phyloP scores from a whole-genome alignment of 2,888 invertebrate genomes.

The Agrotis puta region DNA sequence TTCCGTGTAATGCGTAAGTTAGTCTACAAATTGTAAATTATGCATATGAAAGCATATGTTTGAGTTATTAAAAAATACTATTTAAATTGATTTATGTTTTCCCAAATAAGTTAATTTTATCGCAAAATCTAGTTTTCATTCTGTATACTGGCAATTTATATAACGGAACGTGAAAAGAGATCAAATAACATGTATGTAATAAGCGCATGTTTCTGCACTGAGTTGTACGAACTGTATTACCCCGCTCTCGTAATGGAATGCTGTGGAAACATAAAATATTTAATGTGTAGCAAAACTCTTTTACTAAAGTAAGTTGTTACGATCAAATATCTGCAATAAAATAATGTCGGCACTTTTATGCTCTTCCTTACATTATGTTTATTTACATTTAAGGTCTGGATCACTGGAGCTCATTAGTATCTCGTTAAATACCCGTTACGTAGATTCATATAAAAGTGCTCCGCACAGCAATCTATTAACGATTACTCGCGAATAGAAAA shows the following conservation, averaged over 20 bases:
- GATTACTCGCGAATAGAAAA: constrained; percentile 45
- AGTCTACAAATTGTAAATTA: no score
- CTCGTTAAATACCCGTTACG: constrained; percentile 51
- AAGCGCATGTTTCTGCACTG: constrained; percentile 1
- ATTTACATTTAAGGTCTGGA: constrained; percentile 42
- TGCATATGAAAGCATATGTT: no score
- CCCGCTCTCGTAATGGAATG: constrained; percentile 24
- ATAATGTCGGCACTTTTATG: constrained; percentile 47
- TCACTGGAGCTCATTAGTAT: constrained; percentile 53
- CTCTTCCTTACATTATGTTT: constrained; percentile 36
- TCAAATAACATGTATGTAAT: constrained; percentile 11
- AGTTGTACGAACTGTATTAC: constrained; percentile 22
- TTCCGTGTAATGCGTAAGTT: no score
- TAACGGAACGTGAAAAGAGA: constrained; percentile 3
- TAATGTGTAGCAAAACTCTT: constrained; percentile 31
- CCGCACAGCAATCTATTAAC: constrained; percentile 38
- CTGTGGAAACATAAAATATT: constrained; percentile 23
- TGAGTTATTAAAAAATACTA: no score
- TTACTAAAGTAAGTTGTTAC: constrained; percentile 40
- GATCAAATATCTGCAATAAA: constrained; percentile 45
- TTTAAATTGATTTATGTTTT: not conserved
- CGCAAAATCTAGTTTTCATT: not conserved
- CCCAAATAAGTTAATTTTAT: not conserved
- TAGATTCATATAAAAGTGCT: constrained; percentile 47
- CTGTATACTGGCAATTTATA: constrained; percentile 5